These are phyloP conservation scores for Limonius californicus DNA, from an alignment of 1,140 invertebrate genomes.

Conservation along the genomic window DNA sequence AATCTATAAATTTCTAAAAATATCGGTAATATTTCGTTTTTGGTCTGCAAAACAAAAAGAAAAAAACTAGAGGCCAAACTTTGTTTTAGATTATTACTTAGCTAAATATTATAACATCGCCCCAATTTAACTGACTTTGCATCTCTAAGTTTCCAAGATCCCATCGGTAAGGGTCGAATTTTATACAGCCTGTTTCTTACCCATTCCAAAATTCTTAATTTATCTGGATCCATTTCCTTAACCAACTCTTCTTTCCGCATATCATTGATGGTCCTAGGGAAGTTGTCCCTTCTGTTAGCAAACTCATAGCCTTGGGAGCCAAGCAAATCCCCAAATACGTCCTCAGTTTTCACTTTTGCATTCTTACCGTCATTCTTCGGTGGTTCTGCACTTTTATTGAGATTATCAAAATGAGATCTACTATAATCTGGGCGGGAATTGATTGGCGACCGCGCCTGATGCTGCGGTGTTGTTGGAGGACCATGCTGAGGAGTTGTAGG, in stretches of 20 bases:
- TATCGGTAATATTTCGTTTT: no score
- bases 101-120: no score
- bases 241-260: constrained; percentile 86
- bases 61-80: no score
- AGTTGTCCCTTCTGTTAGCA: constrained; percentile 68
- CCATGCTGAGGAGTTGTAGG: constrained; percentile 44
- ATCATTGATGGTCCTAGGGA: constrained; percentile 85
- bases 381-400: constrained; percentile 46
- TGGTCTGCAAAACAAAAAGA: no score
- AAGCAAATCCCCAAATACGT: constrained; percentile 87
- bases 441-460: constrained; percentile 38
- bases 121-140: no score
- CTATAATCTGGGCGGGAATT: constrained; percentile 54
- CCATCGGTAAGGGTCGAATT: no score
- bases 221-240: constrained; percentile 88
- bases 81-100: no score
- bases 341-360: constrained; percentile 52
- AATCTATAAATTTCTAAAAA: no score
- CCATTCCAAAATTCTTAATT: constrained; percentile 78
- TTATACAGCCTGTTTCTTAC: no score
- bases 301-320: constrained; percentile 86
- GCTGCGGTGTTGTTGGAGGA: constrained; percentile 43
- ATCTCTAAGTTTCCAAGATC: no score
- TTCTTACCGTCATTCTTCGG: constrained; percentile 39
- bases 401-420: constrained; percentile 64